Base-by-base conservation (phyloP, 2,888 invertebrate species). In the Aporophyla nigra region DNA sequence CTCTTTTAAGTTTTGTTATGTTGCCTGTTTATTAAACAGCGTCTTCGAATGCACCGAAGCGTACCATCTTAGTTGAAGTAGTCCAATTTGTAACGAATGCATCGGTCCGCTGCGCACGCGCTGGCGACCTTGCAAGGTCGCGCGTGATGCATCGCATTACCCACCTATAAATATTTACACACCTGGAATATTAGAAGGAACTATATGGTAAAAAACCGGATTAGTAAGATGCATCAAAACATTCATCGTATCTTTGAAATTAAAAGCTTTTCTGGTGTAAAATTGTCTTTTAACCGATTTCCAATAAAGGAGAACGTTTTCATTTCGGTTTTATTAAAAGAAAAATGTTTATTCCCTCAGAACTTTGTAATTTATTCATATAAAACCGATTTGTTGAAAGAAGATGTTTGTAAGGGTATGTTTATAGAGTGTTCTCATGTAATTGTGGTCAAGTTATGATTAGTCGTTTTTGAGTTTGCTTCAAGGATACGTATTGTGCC, bases 51-150 rank as follows among this genome's bases (percentile, higher is more conserved):
- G 71, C 83, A 83, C 40, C 86, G 73, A 62, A 65, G 78, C 86
- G 78, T 74, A 49, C 46, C 59, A 72, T 85, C 66, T 85, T 74
- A 56, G 73, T 72, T 76, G 53, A 67, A 72, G 74, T 73, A 68
- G 74, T 86, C 71, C 83, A 81, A 88, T 87, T 85, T 76, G 79
- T 78, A 80, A 83, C 73, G 81, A 80, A 78, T 83, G 78, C 79
- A 80, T 72, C 81, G 87, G 76, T 80, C 79, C 59, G 78, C 71
- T 82, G 85, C 87, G 83, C 86, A 87, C 81, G 72, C 78, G 83
- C 80, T 63, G 69, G 74, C 85, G 91, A 91, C 91, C 91, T 91
- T 89, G 91, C 91, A 91, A 91, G 91, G 91, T 91, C 91, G 86
- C 76, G 78, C 78, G 79, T 79, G 80, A 86, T 85, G 79, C 76